Conservation (phyloP, 2,113 vertebrate genomes). For the Ptilorrhoa leucosticta region DNA sequence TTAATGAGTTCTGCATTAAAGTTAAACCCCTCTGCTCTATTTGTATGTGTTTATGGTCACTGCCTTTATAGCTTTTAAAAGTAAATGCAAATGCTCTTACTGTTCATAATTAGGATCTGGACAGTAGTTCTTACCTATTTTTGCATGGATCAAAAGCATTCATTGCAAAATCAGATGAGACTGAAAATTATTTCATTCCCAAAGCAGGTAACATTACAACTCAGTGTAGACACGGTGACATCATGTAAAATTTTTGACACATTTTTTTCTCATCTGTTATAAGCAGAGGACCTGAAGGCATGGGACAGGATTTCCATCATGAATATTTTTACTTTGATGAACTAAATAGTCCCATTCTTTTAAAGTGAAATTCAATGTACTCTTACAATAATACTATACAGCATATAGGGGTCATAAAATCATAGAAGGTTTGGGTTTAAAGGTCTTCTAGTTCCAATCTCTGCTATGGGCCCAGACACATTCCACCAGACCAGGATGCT, state of each 20-base stretch:
- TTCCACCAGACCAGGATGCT: neutral
- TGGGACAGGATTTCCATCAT: neutral
- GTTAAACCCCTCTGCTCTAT: neutral
- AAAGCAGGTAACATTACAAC: neutral
- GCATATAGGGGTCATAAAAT: neutral
- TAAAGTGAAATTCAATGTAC: neutral
- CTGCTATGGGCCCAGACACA: accelerated
- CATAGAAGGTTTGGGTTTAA: neutral
- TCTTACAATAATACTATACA: neutral
- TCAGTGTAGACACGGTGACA: neutral
- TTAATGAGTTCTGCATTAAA: neutral
- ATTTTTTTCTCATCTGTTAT: neutral
- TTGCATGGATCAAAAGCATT: neutral
- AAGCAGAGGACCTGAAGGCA: neutral
- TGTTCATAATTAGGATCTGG: neutral
- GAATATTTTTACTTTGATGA: neutral
- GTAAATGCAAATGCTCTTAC: neutral
- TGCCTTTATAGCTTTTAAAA: neutral
- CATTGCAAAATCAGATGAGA: neutral
- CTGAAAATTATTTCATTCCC: neutral
- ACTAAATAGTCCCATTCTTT: neutral
- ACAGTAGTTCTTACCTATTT: neutral
- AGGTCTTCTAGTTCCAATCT: neutral
- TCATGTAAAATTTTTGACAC: neutral
- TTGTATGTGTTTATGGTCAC: neutral